A percentile compares a stretch with the other conserved stretches of the same genome.
Evolutionary conservation across 2,113 vertebrate species (phyloP).

Genomic region (Melanerpes aurifrons): DNA sequence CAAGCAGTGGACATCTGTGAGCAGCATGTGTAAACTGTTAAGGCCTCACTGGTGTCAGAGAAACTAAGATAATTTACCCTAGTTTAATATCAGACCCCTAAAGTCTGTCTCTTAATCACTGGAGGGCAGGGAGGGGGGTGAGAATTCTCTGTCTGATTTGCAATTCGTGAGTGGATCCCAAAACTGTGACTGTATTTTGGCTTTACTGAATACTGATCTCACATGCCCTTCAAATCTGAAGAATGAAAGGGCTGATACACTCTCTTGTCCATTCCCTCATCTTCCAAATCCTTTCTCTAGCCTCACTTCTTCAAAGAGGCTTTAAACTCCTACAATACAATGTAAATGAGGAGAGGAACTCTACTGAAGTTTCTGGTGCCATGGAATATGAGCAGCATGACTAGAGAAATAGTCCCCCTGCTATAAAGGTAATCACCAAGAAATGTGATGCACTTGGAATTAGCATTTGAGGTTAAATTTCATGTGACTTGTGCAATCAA

Average conservation of each 20-base stretch:
- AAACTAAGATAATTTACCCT: slow-evolving; percentile 46
- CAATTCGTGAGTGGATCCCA: not conserved
- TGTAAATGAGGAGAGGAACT: slow-evolving; percentile 53
- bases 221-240: slow-evolving; percentile 48
- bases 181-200: slow-evolving; percentile 25
- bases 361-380: slow-evolving; percentile 43
- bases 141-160: not conserved
- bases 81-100: slow-evolving; percentile 16
- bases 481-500: not conserved
- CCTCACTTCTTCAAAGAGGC: slow-evolving; percentile 60
- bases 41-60: not conserved
- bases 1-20: slow-evolving; percentile 61
- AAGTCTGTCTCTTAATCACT: not conserved
- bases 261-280: slow-evolving; percentile 62
- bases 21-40: slow-evolving; percentile 65
- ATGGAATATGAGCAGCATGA: not conserved
- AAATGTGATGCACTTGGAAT: not conserved
- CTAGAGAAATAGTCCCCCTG: not conserved
- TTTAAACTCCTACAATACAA: slow-evolving; percentile 59
- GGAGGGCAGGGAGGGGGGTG: no score
- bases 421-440: not conserved
- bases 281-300: slow-evolving; percentile 47
- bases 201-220: slow-evolving; percentile 20
- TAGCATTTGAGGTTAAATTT: rapidly evolving
- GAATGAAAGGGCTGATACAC: slow-evolving; percentile 28